Evolutionary conservation across 2,888 invertebrate genomes (phyloP).

Genomic region (Parnassius orleans): DNA sequence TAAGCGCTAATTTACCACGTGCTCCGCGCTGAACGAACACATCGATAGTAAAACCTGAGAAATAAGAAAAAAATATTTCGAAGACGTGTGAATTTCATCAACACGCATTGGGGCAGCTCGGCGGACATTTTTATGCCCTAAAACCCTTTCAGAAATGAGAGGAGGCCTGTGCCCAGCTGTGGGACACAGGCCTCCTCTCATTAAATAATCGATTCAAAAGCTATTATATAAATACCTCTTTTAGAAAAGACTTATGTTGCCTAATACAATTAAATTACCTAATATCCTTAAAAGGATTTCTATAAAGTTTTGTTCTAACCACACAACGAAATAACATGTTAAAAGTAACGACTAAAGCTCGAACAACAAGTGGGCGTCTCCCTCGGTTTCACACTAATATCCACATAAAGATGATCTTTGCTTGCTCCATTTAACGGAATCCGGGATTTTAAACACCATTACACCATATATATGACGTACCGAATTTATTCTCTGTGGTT

Average conservation of each 20-base stretch:
- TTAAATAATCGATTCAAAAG: too few species aligned
- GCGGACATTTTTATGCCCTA: too few species aligned
- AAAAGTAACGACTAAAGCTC: constrained; percentile 43
- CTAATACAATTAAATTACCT: background rate
- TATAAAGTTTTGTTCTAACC: constrained; percentile 5
- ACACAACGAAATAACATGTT: constrained; percentile 28
- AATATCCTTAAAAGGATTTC: background rate
- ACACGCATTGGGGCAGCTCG: too few species aligned
- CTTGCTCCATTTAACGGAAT: constrained; percentile 35
- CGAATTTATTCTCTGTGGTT: constrained; percentile 5
- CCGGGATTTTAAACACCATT: constrained; percentile 33
- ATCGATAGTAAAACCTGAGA: too few species aligned
- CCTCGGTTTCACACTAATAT: constrained; percentile 30
- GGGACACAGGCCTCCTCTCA: too few species aligned
- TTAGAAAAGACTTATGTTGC: background rate
- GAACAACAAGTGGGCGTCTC: constrained; percentile 39
- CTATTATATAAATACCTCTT: too few species aligned
- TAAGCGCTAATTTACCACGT: too few species aligned
- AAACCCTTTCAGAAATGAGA: too few species aligned
- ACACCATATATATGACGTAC: constrained; percentile 17
- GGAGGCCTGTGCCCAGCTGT: too few species aligned
- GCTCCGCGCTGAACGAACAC: too few species aligned
- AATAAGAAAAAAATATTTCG: too few species aligned
- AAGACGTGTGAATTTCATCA: too few species aligned
- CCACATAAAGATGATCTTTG: constrained; percentile 32